phyloP scores from a whole-genome alignment of 2,888 invertebrate genomes.

The Syrphus vitripennis region DNA sequence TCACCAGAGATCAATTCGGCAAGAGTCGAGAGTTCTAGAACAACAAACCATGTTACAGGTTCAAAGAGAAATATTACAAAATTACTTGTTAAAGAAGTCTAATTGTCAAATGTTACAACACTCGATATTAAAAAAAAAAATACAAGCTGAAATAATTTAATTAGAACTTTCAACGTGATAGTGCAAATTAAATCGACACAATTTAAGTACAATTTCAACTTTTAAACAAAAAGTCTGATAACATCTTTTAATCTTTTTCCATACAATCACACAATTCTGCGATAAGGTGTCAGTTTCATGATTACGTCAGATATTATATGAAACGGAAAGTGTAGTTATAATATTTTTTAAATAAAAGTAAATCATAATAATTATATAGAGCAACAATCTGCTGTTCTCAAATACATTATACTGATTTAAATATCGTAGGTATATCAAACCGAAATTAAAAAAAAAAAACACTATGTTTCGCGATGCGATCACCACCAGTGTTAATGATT shows the following conservation, averaged over 20 bases:
- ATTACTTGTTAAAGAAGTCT: too few relatives aligned
- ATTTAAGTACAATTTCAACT: not conserved
- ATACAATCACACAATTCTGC: not conserved
- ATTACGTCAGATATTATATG: slow-evolving; percentile 2
- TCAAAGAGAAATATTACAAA: too few relatives aligned
- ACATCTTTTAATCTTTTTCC: slow-evolving; percentile 36
- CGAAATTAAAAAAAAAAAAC: not conserved
- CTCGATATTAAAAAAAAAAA: too few relatives aligned
- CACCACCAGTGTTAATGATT: not conserved
- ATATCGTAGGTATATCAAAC: not conserved
- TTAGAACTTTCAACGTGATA: not conserved
- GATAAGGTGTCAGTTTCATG: not conserved
- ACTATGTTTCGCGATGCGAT: not conserved
- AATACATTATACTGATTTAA: not conserved
- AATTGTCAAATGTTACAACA: too few relatives aligned
- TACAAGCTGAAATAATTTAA: not conserved
- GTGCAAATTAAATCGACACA: slow-evolving; percentile 25
- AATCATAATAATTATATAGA: not conserved
- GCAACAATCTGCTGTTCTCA: not conserved
- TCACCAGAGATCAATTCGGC: too few relatives aligned
- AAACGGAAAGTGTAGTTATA: slow-evolving; percentile 1
- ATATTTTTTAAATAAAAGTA: not conserved
- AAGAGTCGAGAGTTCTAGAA: too few relatives aligned
- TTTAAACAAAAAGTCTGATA: slow-evolving; percentile 15
- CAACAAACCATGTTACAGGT: too few relatives aligned